Base-by-base conservation (phyloP, 2,113 vertebrate species). In the Hirundichthys speculiger region DNA sequence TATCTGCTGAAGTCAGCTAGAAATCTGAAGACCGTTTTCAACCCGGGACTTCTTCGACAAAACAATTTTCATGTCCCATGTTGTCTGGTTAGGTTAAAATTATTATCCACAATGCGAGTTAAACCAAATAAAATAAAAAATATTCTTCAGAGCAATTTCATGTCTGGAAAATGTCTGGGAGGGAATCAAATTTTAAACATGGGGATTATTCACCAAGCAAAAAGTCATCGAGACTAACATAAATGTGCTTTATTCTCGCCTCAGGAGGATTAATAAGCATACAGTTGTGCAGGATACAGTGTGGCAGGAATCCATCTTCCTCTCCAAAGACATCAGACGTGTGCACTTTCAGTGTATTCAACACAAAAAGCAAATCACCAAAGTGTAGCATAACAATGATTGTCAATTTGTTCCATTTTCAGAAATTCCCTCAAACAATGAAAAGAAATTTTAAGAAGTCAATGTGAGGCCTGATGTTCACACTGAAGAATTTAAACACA, bases 191-290 rank as follows among this genome's bases (percentile, higher is more conserved):
- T 34, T 6, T 34, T 34, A 9, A 24, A 39, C 24, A 49, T 19
- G 18, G 49, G 46, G 30, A 34, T 34, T 34, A 34, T 41, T 48
- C 18, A 75, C 9, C 12, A 45, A 62, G 21, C 13, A 66, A 69
- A 63, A 48, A 45, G 5, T n/a, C 40, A 14, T 14, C 42, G 51
- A 59, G 66, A 75, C 69, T 70, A 66, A 80, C 74, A 66, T 69
- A 60, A 64, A 78, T 74, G 42, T 84, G 58, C 6, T 95, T 94
- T 96, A 95, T 94, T 96, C 86, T 74, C 84, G 85, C 76, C 51
- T 85, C 81, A 85, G 83, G 86, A 85, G 86, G 79, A 86, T 66
- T 83, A 73, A 50, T 76, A 73, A 84, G 84, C 53, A 77, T 88
- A 92, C 82, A 93, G 67, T 78, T 78, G 73, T 86, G 64, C 77